phyloP scores from a whole-genome alignment of 2,113 vertebrate species.

The Nannobrachium achirus region DNA sequence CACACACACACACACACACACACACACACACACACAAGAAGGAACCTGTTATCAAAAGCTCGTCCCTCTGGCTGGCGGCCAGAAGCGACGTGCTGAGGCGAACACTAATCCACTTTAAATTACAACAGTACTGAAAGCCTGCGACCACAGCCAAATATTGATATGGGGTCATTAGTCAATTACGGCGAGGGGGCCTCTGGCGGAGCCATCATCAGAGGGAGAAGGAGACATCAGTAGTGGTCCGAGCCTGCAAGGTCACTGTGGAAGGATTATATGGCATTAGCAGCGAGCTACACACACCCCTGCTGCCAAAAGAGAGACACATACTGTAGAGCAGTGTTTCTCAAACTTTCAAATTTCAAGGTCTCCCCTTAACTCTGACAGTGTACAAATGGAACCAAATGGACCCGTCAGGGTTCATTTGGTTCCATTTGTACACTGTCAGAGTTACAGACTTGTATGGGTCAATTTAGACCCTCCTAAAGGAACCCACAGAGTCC shows the following conservation, averaged over 20 bases:
- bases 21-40: constrained; percentile 70
- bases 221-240: constrained; percentile 48
- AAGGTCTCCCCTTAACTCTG: no score
- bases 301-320: background rate
- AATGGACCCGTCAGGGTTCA: no score
- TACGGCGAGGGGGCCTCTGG: constrained; percentile 59
- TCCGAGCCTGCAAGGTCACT: constrained; percentile 50
- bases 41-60: constrained; percentile 80
- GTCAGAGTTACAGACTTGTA: no score
- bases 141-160: constrained; percentile 78
- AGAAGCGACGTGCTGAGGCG: constrained; percentile 79
- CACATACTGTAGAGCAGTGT: no score
- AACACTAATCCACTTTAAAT: constrained; percentile 81
- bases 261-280: constrained; percentile 58
- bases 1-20: constrained; percentile 6
- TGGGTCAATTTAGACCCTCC: no score
- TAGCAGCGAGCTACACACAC: constrained; percentile 43
- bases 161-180: constrained; percentile 80
- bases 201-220: constrained; percentile 62
- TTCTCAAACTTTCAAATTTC: no score
- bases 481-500: no score
- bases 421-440: no score
- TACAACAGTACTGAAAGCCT: constrained; percentile 77
- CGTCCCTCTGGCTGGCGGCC: constrained; percentile 76
- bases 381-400: no score